Evolutionary conservation across 1,140 invertebrate species (phyloP).

Genomic region (Heterodera carotae): DNA sequence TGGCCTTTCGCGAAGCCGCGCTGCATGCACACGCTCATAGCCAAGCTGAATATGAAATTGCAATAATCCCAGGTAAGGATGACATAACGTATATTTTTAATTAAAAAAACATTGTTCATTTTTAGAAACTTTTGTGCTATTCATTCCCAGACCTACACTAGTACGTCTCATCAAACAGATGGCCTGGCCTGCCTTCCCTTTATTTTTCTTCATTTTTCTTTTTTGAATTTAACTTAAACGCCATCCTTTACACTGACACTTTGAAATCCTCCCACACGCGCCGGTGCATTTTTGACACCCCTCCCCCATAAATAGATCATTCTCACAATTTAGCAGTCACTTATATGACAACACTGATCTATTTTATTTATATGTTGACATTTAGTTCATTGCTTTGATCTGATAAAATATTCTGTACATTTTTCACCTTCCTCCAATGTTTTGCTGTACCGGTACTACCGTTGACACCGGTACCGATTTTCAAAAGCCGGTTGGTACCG

Average conservation of each 20-base stretch:
- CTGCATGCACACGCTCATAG: constrained; percentile 50
- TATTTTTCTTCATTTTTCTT: background rate
- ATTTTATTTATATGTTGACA: too few relatives aligned
- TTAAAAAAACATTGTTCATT: background rate
- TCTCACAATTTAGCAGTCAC: too few relatives aligned
- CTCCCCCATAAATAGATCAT: too few relatives aligned
- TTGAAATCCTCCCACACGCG: background rate
- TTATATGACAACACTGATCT: too few relatives aligned
- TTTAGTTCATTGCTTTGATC: too few relatives aligned
- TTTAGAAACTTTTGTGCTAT: background rate
- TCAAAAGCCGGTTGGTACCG: too few relatives aligned
- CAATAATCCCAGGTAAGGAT: constrained; percentile 27
- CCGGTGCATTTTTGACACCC: background rate
- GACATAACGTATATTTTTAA: too few relatives aligned
- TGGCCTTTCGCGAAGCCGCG: constrained; percentile 57
- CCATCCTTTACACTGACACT: background rate
- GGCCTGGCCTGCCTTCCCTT: background rate
- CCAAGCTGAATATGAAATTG: constrained; percentile 49
- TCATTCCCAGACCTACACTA: background rate
- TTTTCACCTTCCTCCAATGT: too few relatives aligned
- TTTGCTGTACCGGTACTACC: too few relatives aligned
- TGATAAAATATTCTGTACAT: too few relatives aligned
- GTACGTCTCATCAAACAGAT: background rate
- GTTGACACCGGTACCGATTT: too few relatives aligned
- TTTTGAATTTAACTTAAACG: background rate